A percentile compares a stretch with the other conserved stretches of the same genome.
phyloP scores from a whole-genome alignment of 2,888 invertebrate species.

The Gisinianus flammeolus region DNA sequence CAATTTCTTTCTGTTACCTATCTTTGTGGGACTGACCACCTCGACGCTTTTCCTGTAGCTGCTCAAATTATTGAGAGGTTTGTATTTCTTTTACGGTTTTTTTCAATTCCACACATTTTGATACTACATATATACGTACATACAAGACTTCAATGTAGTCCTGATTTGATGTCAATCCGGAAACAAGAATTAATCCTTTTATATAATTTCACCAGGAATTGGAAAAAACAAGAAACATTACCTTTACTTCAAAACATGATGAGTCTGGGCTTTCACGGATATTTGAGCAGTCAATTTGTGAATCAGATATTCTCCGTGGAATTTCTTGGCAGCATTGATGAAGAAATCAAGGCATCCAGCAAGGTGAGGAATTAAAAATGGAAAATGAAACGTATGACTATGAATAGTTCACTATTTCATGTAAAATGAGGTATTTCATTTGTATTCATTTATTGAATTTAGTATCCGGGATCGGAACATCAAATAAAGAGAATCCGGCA shows the following conservation, averaged over 20 bases:
- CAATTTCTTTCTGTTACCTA: neutral
- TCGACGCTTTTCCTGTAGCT: neutral
- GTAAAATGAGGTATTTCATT: neutral
- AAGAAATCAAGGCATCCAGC: slow-evolving; percentile 63
- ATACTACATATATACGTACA: no score
- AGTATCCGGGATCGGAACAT: slow-evolving; percentile 65
- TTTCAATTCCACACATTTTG: no score
- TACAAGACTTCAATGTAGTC: no score
- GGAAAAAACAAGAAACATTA: neutral
- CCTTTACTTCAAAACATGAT: slow-evolving; percentile 66
- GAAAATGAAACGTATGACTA: neutral
- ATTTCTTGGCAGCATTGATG: slow-evolving; percentile 68
- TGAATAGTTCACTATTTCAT: neutral
- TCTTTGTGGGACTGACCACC: neutral
- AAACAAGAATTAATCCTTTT: neutral
- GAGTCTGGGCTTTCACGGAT: slow-evolving; percentile 66
- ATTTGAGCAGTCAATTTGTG: slow-evolving; percentile 65
- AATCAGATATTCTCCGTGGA: slow-evolving; percentile 68
- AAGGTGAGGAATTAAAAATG: neutral
- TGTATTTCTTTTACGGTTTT: neutral
- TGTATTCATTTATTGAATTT: slow-evolving; percentile 60
- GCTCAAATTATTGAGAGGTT: slow-evolving; percentile 1
- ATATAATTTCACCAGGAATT: neutral
- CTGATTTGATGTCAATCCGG: neutral
- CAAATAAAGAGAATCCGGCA: slow-evolving; percentile 64